phyloP scores from a whole-genome alignment of 2,113 vertebrate species.

The Origma solitaria region DNA sequence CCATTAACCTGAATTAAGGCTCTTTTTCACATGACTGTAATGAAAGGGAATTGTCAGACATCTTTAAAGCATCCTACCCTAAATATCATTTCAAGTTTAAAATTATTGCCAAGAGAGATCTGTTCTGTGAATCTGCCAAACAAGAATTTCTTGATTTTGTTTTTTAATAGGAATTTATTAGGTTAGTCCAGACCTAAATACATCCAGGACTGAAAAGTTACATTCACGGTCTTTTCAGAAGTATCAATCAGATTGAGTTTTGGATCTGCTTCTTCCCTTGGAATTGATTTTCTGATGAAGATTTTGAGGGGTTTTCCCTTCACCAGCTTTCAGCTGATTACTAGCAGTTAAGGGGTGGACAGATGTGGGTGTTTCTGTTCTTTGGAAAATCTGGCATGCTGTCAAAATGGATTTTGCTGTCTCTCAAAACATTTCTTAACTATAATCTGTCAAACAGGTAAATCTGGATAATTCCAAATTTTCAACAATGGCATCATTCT shows the following conservation, averaged over 20 bases:
- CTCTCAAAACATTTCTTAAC: not conserved
- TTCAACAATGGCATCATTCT: not conserved
- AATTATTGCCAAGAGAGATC: not conserved
- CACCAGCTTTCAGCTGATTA: not conserved
- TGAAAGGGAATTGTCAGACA: not conserved
- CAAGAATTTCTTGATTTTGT: not conserved
- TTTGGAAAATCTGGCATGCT: not conserved
- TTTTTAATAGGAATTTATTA: not conserved
- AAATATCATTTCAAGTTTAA: not conserved
- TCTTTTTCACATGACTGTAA: not conserved
- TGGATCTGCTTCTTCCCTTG: not conserved
- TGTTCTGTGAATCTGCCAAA: not conserved
- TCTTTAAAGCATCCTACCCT: not conserved
- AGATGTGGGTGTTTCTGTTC: not conserved
- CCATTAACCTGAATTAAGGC: not conserved
- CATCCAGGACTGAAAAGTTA: not conserved
- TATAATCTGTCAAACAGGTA: not conserved
- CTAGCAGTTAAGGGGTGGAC: not conserved
- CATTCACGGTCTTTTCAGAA: not conserved
- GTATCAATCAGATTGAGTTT: not conserved
- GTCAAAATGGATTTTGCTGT: not conserved
- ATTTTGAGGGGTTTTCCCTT: not conserved
- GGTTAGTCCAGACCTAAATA: not conserved
- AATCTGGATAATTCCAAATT: not conserved
- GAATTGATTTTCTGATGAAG: not conserved